Percentiles rank a stretch among this genome's conserved stretches.
phyloP scores from a whole-genome alignment of 92 coral and sea anemone species.

The Phenganax stokvisi region DNA sequence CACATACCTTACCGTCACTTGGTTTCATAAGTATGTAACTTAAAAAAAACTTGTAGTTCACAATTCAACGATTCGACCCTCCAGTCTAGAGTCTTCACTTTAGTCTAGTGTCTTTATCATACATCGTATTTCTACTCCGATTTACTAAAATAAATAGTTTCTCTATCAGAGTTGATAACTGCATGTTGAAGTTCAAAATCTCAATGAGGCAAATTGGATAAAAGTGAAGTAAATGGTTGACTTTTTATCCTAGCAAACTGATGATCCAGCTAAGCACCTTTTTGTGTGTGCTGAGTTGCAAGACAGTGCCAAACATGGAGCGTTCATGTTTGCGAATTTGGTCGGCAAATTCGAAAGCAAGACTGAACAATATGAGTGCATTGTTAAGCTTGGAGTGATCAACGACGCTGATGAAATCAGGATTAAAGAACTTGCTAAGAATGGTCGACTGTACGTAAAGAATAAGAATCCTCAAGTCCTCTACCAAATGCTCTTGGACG shows the following conservation, averaged over 20 bases:
- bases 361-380: conserved; percentile 4
- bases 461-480: conserved; percentile 26
- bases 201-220: no score
- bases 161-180: no score
- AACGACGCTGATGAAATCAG: conserved; percentile 7
- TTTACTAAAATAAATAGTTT: no score
- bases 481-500: conserved; percentile 42
- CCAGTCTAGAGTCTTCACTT: no score
- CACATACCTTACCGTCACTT: no score
- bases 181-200: no score
- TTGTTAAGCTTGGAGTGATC: background rate
- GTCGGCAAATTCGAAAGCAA: background rate
- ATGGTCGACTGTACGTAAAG: conserved; percentile 2
- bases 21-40: no score
- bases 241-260: background rate
- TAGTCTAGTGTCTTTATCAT: no score
- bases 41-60: no score
- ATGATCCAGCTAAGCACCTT: background rate
- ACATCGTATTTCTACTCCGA: no score
- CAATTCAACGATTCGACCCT: no score
- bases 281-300: conserved; percentile 14
- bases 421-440: background rate
- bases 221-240: background rate
- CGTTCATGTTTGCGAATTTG: conserved; percentile 8
- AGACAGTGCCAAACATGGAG: background rate